Conservation (phyloP, 2,888 invertebrate genomes). For the Thecocarcelia acutangulata region DNA sequence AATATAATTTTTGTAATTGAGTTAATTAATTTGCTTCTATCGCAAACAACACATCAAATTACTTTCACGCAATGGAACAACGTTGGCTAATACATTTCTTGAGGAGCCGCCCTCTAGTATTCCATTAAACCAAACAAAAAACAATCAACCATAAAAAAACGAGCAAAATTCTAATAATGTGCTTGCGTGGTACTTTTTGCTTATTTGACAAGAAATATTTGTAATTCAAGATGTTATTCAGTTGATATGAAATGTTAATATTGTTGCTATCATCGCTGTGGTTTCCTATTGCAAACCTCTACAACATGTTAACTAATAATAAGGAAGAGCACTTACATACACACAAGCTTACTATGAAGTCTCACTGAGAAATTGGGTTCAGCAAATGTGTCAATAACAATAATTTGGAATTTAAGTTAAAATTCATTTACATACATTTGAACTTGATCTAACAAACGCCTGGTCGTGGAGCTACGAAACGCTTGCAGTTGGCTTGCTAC, state of each 20-base stretch:
- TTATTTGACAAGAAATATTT: slow-evolving; percentile 19
- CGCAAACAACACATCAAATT: too few relatives aligned
- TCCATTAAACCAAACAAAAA: too few relatives aligned
- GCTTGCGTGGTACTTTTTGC: background rate
- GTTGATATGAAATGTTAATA: slow-evolving; percentile 29
- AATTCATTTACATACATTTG: slow-evolving; percentile 36
- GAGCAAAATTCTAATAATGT: background rate
- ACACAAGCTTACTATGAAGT: background rate
- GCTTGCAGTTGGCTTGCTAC: too few relatives aligned
- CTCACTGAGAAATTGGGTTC: background rate
- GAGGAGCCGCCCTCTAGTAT: too few relatives aligned
- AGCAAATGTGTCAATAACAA: slow-evolving; percentile 23
- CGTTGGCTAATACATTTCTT: too few relatives aligned
- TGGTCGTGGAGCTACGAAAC: background rate
- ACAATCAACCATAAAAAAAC: too few relatives aligned
- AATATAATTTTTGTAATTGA: too few relatives aligned
- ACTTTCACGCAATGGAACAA: too few relatives aligned
- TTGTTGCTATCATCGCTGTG: slow-evolving; percentile 25
- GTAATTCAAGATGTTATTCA: slow-evolving; percentile 40
- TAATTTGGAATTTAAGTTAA: slow-evolving; percentile 14
- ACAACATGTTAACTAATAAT: slow-evolving; percentile 8
- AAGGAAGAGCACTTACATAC: background rate
- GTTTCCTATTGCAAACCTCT: slow-evolving; percentile 29
- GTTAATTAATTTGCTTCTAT: too few relatives aligned
- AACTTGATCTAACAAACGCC: slow-evolving; percentile 2